Conservation (phyloP, 2,888 invertebrate genomes). For the Luffia ferchaultella region DNA sequence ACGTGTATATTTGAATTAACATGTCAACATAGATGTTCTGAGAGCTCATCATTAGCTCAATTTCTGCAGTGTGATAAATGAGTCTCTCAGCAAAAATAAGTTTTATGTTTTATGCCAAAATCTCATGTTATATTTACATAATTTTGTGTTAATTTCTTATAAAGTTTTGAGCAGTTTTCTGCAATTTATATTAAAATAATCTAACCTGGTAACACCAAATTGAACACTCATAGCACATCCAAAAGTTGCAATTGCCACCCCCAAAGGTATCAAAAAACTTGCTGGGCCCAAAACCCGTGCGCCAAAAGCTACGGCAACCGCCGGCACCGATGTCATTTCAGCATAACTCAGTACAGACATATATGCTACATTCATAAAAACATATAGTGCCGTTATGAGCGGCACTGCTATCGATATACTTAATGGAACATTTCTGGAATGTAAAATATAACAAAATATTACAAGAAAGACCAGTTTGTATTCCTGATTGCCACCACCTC, state of each 20-base stretch:
- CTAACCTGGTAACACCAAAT: conserved; percentile 75
- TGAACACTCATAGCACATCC: conserved; percentile 82
- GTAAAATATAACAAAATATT: conserved; percentile 10
- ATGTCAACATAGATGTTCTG: no score
- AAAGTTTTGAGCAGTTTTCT: no score
- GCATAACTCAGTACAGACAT: conserved; percentile 78
- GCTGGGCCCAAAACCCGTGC: conserved; percentile 71
- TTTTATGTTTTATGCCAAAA: no score
- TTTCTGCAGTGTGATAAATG: no score
- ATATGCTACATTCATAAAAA: conserved; percentile 87
- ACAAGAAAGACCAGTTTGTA: no score
- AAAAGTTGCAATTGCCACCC: conserved; percentile 80
- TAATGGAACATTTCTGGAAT: conserved; percentile 77
- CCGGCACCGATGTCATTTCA: conserved; percentile 77
- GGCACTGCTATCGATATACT: conserved; percentile 86
- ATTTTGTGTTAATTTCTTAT: no score
- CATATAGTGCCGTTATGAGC: conserved; percentile 79
- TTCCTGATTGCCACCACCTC: no score
- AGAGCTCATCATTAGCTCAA: no score
- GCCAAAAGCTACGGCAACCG: conserved; percentile 83
- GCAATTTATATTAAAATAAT: no score
- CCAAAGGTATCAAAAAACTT: conserved; percentile 75
- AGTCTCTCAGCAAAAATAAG: no score
- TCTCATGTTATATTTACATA: no score
- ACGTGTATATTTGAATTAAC: no score